Conservation (phyloP, 2,113 vertebrate species). For the Colossoma macropomum region DNA sequence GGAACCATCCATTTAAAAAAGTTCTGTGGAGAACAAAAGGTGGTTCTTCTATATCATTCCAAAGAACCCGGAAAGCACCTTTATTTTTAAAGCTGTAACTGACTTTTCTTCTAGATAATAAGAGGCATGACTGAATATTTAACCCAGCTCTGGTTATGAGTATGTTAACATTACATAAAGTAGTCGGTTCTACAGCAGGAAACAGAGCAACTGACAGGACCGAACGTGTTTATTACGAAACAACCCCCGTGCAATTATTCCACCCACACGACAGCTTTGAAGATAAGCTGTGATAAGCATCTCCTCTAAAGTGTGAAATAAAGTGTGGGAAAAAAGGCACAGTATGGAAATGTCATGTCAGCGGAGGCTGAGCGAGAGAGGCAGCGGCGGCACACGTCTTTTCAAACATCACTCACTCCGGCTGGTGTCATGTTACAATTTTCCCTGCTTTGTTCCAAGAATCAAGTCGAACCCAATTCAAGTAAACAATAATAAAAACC, state of each 20-base stretch:
- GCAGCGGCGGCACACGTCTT: not conserved
- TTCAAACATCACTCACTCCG: constrained; percentile 29
- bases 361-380: constrained; percentile 24
- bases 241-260: constrained; percentile 51
- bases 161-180: not conserved
- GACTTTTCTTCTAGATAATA: not conserved
- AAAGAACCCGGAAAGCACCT: too few relatives aligned
- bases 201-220: constrained; percentile 19
- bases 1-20: not conserved
- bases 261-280: constrained; percentile 51
- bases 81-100: not conserved
- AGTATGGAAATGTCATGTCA: constrained; percentile 43
- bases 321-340: constrained; percentile 39
- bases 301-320: constrained; percentile 43
- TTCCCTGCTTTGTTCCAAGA: constrained; percentile 28
- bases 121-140: not conserved
- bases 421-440: constrained; percentile 26
- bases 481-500: constrained; percentile 11
- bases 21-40: too few relatives aligned
- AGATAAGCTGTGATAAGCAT: constrained; percentile 58
- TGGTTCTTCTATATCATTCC: too few relatives aligned
- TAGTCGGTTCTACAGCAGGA: not conserved
- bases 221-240: constrained; percentile 54
- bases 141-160: not conserved
- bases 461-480: not conserved